Base-by-base conservation (phyloP, 2,113 vertebrate species). In the Psilopogon haemacephalus region DNA sequence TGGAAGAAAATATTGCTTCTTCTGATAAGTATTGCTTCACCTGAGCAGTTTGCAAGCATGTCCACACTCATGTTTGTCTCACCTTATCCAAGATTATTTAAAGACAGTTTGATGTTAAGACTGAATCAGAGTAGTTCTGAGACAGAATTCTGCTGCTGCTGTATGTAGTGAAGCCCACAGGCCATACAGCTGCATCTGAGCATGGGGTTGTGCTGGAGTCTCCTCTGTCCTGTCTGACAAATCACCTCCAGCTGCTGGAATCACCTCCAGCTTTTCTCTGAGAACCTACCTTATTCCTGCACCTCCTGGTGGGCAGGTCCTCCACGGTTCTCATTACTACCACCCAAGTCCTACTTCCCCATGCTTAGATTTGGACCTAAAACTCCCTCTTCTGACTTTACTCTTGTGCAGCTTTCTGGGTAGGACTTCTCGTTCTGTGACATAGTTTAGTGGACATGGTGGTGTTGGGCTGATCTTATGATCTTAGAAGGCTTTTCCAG, bases 161-260 rank as follows among this genome's bases (percentile, higher is more conserved):
- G 58, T 13, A 52, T 30, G 58, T 7, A 32, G 13, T 11, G 65
- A 68, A n/a, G 20, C 24, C 54, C 30, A 5, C 11, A 11, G 30
- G 20, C 27, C 15, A 5, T 15, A 8, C 5, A 75, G 0, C 58
- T 68, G 44, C 70, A 21, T 19, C 48, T 0, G 0, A 81, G 56
- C 17, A 18, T 4, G 2, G 21, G n/a, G 37, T 18, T 72, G 15
- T 38, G 40, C 35, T 26, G 63, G 24, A 79, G 40, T 9, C 21
- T 65, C 4, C 24, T 52, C 2, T 1, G 16, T 48, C 8, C 21
- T 7, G 2, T 40, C 46, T 70, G 18, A 74, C 50, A 35, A 27
- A 27, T 27, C 24, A 14, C 12, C 23, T 50, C 2, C 7, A 56
- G 32, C 17, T 50, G 30, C 40, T 77, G 24, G 21, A 90, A 63